These are phyloP conservation scores for Meda fulgida DNA, from an alignment of 2,797 vertebrate genomes.

Conservation along the genomic window DNA sequence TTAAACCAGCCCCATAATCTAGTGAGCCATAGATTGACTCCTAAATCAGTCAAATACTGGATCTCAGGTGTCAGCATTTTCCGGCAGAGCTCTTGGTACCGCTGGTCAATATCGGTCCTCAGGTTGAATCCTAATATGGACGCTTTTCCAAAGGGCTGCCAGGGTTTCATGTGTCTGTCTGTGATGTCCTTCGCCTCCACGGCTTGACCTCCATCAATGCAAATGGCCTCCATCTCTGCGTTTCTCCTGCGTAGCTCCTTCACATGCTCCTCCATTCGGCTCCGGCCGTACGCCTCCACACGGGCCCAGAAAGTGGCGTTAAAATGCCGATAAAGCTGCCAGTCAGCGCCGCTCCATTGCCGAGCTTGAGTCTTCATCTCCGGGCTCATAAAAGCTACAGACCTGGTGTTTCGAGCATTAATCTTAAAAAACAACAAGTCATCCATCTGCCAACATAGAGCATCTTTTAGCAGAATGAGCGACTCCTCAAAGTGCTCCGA, in stretches of 20 bases:
- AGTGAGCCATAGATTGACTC: constrained; percentile 90
- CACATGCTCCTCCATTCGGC: constrained; percentile 85
- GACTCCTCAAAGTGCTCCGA: constrained; percentile 94
- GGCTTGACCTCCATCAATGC: constrained; percentile 82
- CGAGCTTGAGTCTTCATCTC: constrained; percentile 83
- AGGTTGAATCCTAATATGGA: constrained; percentile 95
- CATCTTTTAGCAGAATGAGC: constrained; percentile 89
- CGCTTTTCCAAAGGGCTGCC: constrained; percentile 89
- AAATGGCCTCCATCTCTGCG: constrained; percentile 84
- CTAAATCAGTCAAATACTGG: constrained; percentile 89
- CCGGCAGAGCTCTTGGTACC: constrained; percentile 83
- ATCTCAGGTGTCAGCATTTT: constrained; percentile 97
- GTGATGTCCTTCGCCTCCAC: constrained; percentile 85
- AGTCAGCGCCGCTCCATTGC: constrained; percentile 87
- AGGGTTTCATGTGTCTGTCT: constrained; percentile 85
- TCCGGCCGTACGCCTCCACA: constrained; percentile 84
- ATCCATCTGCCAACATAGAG: constrained; percentile 90
- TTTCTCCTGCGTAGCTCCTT: constrained; percentile 81
- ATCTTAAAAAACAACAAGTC: constrained; percentile 92
- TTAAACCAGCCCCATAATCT: constrained; percentile 87
- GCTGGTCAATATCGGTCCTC: constrained; percentile 80
- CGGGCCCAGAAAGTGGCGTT: constrained; percentile 89
- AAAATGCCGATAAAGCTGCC: constrained; percentile 89
- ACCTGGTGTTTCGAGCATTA: constrained; percentile 83
- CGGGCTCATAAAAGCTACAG: constrained; percentile 76